Evolutionary conservation across 2,113 vertebrate genomes (phyloP), one percentile per base, ranked within the genome.

Genomic region (Mellivora capensis): DNA sequence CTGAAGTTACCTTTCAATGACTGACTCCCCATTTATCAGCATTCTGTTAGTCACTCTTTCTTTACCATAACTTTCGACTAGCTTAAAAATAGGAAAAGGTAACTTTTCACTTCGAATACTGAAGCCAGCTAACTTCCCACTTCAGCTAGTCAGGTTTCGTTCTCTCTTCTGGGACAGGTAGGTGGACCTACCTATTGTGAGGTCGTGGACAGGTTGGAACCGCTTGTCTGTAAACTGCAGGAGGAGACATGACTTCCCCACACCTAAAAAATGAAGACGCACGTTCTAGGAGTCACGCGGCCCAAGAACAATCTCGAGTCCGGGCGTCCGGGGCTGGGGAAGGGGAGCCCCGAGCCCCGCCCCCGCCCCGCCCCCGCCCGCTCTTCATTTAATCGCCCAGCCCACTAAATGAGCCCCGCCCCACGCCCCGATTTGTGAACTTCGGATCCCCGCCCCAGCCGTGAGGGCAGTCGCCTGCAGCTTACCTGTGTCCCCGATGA

Each of bases 211-310:
- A 1, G 99, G 99, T 97, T 99, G 99, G 98, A 99, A 99, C 94
- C 99, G 98, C 98, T 99, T 99, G 98, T 99, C 99, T 97, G 99
- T 99, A 98, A 99, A 99, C 98, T 99, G 99, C 98, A 99, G 98
- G 98, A 99, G 99, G 97, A 99, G 99, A 98, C 99, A 99, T 97
- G 99, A 99, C 95, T 99, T 99, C 72, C 99, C 99, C 91, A 99
- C 99, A 98, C 99, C 99, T 99, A 97, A 67, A 94, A 87, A 18
- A 76, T 4, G 13, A 87, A 15, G 3, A 74, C 4, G 64, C 11
- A 18, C 31, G 0, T 25, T 25, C 44, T 4, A 31, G 39, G 20
- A 77, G 8, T 69, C 82, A 27, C 52, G 31, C 23, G 5, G 37
- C 29, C 14, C 0, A 2, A 17, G 42, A 49, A 52, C 74, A 37